These are phyloP conservation scores for Neuroterus valhalla DNA, from an alignment of 1,140 invertebrate genomes.

Conservation along the genomic window DNA sequence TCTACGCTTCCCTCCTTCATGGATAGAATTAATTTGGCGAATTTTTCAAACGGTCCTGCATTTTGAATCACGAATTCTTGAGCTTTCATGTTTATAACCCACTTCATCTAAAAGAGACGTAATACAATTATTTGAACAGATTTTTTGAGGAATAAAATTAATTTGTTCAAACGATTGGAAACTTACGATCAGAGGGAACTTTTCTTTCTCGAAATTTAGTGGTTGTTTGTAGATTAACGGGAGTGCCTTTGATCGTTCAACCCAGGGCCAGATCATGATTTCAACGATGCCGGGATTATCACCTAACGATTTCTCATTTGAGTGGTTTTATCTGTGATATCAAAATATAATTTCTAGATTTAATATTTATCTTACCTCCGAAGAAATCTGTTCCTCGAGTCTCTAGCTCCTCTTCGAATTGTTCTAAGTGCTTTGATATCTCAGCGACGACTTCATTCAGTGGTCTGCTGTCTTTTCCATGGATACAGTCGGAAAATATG, in stretches of 20 bases:
- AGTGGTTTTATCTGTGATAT: neutral
- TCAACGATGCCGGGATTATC: slow-evolving; percentile 58
- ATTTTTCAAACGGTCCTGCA: slow-evolving; percentile 45
- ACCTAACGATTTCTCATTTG: slow-evolving; percentile 41
- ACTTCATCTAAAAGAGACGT: slow-evolving; percentile 53
- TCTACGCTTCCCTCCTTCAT: slow-evolving; percentile 40
- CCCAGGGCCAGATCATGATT: slow-evolving; percentile 67
- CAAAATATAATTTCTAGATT: neutral
- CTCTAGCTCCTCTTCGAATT: slow-evolving; percentile 63
- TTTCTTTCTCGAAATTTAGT: slow-evolving; percentile 57
- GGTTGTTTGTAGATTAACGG: slow-evolving; percentile 57
- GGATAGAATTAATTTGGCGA: slow-evolving; percentile 53
- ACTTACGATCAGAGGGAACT: slow-evolving; percentile 57
- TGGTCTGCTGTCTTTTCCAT: slow-evolving; percentile 53
- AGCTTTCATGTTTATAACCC: slow-evolving; percentile 55
- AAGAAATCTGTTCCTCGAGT: slow-evolving; percentile 59
- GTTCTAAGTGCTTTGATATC: slow-evolving; percentile 52
- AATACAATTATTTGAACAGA: slow-evolving; percentile 25
- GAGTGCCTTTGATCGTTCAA: slow-evolving; percentile 63
- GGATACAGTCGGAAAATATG: slow-evolving; percentile 57
- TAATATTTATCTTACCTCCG: slow-evolving; percentile 52
- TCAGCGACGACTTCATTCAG: slow-evolving; percentile 57
- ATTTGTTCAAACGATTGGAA: neutral
- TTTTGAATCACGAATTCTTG: slow-evolving; percentile 52
- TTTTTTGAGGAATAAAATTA: slow-evolving; percentile 1